Evolutionary conservation across 2,113 vertebrate genomes (phyloP), one percentile per base, ranked within the genome.

Genomic region (Abramis brama): DNA sequence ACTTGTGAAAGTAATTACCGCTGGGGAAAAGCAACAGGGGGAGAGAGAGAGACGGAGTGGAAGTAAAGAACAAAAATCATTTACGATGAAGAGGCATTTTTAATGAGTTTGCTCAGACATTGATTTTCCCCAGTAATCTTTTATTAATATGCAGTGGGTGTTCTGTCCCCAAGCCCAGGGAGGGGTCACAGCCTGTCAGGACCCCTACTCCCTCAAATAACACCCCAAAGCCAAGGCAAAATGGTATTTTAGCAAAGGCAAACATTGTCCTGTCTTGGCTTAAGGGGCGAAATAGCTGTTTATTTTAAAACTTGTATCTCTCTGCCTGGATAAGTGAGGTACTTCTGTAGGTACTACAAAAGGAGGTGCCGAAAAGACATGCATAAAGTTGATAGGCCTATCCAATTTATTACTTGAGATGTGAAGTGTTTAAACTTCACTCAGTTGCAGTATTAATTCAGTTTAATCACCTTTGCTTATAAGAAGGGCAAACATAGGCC

Each of bases 21-120:
- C 93, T 92, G 91, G 94, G 94, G 91, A 94, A 95, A 94, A 94
- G 91, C 90, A 92, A 93, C 91, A 92, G 91, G 89, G 92, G 85
- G 82, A 87, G 91, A 87, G 91, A 88, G 57, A 27, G 52, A 23
- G 73, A 74, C 71, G 50, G 85, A 86, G 5, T 82, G 87, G 66
- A 91, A 89, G 91, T 90, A 92, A 93, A 94, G 95, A 96, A 95
- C 92, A 94, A 95, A 95, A 96, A 97, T 94, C 95, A 96, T 96
- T 96, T 97, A 96, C 96, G 94, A 93, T 94, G 89, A 91, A 94
- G 94, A 94, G 92, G 96, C 96, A 96, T 97, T 95, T 94, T 95
- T 96, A 96, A 97, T 97, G 96, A 97, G 96, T 97, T 97, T 96
- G 95, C 95, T 93, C 95, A 95, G 96, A 97, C 96, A 98, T 98